Evolutionary conservation across 2,797 vertebrate genomes (phyloP).

Genomic region (Falco rusticolus): DNA sequence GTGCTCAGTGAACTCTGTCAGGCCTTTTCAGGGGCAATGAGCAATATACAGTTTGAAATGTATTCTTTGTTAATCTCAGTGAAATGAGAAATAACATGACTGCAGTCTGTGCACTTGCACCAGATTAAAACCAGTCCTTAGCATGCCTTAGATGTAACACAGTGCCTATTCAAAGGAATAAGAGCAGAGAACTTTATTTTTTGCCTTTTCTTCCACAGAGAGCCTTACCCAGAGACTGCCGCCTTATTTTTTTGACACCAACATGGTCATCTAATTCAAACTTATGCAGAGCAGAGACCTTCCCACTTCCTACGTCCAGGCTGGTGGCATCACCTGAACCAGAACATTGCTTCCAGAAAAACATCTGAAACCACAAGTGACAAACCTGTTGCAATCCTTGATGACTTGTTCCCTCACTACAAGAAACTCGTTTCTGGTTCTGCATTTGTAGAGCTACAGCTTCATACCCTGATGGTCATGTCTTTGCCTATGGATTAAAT

Average conservation of each 20-base stretch:
- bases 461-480: not conserved
- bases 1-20: not conserved
- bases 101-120: not conserved
- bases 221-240: not conserved
- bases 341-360: not conserved
- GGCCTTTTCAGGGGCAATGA: not conserved
- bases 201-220: not conserved
- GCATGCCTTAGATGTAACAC: not conserved
- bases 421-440: not conserved
- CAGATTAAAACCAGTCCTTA: not conserved
- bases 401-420: not conserved
- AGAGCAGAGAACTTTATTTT: not conserved
- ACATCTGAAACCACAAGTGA: accelerated
- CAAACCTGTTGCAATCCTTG: not conserved
- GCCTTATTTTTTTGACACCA: not conserved
- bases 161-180: not conserved
- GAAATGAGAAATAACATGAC: not conserved
- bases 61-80: not conserved
- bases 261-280: not conserved
- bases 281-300: not conserved
- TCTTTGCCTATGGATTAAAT: not conserved
- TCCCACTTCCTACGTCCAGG: not conserved
- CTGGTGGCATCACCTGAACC: not conserved
- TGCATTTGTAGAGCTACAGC: not conserved
- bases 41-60: not conserved